Evolutionary conservation across 1,140 invertebrate species (phyloP).

Genomic region (Pachyrhynchus sulphureomaculatus): DNA sequence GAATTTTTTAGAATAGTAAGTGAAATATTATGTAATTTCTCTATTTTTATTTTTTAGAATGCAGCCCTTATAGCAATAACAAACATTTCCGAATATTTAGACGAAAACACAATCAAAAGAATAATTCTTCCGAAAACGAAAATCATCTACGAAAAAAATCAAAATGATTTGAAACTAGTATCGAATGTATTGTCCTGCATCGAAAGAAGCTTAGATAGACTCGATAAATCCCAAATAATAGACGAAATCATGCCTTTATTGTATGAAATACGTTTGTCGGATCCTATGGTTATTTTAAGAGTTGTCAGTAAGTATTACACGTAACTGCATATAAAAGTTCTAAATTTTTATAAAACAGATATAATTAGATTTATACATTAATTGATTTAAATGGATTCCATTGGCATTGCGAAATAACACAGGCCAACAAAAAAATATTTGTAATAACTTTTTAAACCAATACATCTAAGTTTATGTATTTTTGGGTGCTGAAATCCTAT

Average conservation of each 20-base stretch:
- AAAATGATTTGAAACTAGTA: constrained; percentile 73
- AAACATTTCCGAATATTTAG: constrained; percentile 81
- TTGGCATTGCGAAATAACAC: too few relatives aligned
- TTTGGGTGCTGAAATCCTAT: too few relatives aligned
- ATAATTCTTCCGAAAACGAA: constrained; percentile 88
- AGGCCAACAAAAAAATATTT: too few relatives aligned
- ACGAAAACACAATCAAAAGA: constrained; percentile 77
- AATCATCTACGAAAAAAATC: constrained; percentile 83
- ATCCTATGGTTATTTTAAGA: constrained; percentile 77
- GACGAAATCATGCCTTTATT: constrained; percentile 91
- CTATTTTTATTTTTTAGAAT: constrained; percentile 62
- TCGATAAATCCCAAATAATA: constrained; percentile 86
- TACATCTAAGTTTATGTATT: too few relatives aligned
- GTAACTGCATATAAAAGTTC: not conserved
- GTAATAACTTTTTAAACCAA: too few relatives aligned
- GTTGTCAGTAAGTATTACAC: constrained; percentile 75
- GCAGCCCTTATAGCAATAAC: constrained; percentile 88
- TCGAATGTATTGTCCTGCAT: constrained; percentile 75
- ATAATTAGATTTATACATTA: too few relatives aligned
- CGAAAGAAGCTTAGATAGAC: constrained; percentile 75
- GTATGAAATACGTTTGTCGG: constrained; percentile 81
- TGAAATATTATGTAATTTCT: not conserved
- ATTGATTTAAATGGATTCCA: too few relatives aligned
- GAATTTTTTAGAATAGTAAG: too few relatives aligned
- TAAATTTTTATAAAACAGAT: not conserved